A percentile compares a stretch with the other conserved stretches of the same genome.
Evolutionary conservation across 2,113 vertebrate species (phyloP).

Genomic region (Falco punctatus): DNA sequence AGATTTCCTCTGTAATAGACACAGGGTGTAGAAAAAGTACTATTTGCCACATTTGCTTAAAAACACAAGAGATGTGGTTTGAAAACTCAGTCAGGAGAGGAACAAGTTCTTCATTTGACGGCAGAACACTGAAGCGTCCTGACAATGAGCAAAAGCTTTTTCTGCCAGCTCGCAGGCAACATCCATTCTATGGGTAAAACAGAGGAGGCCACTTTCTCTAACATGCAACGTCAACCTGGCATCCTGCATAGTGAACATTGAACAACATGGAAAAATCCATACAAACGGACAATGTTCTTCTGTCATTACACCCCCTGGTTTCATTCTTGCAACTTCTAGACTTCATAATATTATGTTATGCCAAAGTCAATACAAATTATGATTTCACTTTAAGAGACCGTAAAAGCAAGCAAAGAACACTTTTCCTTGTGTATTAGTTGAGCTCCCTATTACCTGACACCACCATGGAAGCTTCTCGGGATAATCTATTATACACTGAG

Average conservation of each 20-base stretch:
- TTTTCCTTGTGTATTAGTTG: background rate
- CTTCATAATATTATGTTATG: background rate
- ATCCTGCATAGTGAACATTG: background rate
- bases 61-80: background rate
- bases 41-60: background rate
- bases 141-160: background rate
- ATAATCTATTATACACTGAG: background rate
- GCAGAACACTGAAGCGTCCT: background rate
- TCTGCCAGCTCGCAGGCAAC: background rate
- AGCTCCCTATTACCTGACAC: background rate
- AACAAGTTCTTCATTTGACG: background rate
- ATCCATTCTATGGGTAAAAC: background rate
- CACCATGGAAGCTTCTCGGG: background rate
- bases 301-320: background rate
- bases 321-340: background rate
- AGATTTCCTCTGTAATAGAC: background rate
- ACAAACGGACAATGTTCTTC: background rate
- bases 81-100: background rate
- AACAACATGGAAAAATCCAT: background rate
- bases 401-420: background rate
- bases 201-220: background rate
- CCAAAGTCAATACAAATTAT: background rate
- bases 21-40: background rate
- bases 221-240: background rate
- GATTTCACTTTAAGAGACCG: background rate